phyloP scores from a whole-genome alignment of 2,113 vertebrate species.

The Chaetodon trifascialis region DNA sequence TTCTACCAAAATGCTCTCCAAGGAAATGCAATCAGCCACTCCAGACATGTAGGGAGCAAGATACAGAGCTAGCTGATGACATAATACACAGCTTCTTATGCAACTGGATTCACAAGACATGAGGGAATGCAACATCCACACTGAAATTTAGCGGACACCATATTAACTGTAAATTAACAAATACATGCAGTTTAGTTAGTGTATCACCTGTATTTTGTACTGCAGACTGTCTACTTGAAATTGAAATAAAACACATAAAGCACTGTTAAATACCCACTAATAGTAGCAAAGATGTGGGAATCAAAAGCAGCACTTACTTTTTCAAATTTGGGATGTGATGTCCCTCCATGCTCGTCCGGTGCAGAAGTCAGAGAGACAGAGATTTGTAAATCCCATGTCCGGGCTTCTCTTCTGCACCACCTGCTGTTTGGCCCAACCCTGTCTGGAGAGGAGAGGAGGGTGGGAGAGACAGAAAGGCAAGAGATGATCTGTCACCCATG shows the following conservation, averaged over 20 bases:
- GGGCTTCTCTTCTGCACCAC: constrained; percentile 78
- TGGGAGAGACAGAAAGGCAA: constrained; percentile 45
- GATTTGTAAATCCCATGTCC: constrained; percentile 77
- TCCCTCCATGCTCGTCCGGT: constrained; percentile 53
- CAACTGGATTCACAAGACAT: neutral
- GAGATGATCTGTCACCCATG: constrained; percentile 41
- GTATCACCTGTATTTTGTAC: neutral
- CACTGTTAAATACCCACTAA: neutral
- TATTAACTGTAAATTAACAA: neutral
- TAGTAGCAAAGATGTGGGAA: neutral
- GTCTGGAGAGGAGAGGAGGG: constrained; percentile 64
- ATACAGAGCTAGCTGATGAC: constrained; percentile 27
- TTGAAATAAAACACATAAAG: neutral
- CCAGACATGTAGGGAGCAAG: constrained; percentile 1
- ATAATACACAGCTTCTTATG: constrained; percentile 12
- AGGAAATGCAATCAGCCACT: neutral
- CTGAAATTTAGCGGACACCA: neutral
- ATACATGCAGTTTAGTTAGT: neutral
- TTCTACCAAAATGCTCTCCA: neutral
- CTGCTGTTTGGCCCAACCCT: constrained; percentile 82
- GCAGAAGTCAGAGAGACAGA: constrained; percentile 65
- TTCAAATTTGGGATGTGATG: constrained; percentile 44
- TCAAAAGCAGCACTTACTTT: constrained; percentile 72
- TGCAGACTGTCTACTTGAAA: neutral
- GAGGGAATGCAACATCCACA: neutral